Conservation (phyloP, 2,888 invertebrate species). For the Nymphalis urticae region DNA sequence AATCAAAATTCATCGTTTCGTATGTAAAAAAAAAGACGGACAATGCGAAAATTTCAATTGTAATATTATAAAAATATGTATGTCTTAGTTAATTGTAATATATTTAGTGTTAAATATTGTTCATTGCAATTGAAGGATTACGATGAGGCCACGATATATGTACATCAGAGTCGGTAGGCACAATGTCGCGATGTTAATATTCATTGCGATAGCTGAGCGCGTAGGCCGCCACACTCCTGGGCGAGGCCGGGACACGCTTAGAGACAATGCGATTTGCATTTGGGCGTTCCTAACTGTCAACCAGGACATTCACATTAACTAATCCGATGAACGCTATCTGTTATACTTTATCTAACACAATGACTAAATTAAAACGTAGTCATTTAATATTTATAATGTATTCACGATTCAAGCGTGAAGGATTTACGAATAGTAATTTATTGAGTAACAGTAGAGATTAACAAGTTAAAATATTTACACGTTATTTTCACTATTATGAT, state of each 20-base stretch:
- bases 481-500: background rate
- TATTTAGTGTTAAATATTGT: background rate
- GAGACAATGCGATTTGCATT: constrained; percentile 79
- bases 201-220: constrained; percentile 70
- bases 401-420: background rate
- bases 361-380: constrained; percentile 27
- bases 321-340: constrained; percentile 46
- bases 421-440: constrained; percentile 1
- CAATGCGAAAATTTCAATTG: too few species aligned
- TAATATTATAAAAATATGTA: too few species aligned
- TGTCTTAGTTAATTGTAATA: too few species aligned
- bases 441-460: background rate
- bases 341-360: constrained; percentile 30
- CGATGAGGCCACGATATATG: constrained; percentile 52
- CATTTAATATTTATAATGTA: constrained; percentile 7
- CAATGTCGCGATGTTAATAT: constrained; percentile 70
- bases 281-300: constrained; percentile 76
- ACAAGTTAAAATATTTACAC: constrained; percentile 32
- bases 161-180: constrained; percentile 52
- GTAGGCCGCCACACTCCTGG: constrained; percentile 66
- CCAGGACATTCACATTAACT: constrained; percentile 77
- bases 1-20: too few species aligned
- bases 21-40: too few species aligned
- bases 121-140: constrained; percentile 39
- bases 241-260: constrained; percentile 69